phyloP scores from a whole-genome alignment of 1,140 invertebrate species.

The Drosophila mayri region DNA sequence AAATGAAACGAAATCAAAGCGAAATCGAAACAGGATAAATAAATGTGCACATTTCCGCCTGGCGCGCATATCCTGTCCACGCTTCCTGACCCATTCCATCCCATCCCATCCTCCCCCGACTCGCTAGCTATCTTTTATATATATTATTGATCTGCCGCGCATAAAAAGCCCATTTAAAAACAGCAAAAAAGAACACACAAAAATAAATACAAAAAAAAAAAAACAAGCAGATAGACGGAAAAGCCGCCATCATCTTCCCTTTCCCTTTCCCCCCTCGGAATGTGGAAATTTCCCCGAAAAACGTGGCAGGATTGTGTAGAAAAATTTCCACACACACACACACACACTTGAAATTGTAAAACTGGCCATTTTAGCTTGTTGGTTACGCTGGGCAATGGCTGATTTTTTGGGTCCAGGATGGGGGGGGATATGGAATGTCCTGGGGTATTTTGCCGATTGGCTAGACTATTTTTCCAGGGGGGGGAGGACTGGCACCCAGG shows the following conservation, averaged over 20 bases:
- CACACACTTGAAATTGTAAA: slow-evolving; percentile 72
- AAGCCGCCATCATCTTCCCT: neutral
- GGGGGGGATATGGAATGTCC: neutral
- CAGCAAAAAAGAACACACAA: slow-evolving; percentile 41
- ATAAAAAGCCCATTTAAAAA: slow-evolving; percentile 83
- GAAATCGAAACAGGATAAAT: slow-evolving; percentile 83
- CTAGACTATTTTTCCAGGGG: slow-evolving; percentile 21
- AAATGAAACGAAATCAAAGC: slow-evolving; percentile 66
- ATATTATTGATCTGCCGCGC: slow-evolving; percentile 83
- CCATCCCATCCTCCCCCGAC: slow-evolving; percentile 4
- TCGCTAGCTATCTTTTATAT: slow-evolving; percentile 61
- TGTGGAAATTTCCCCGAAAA: slow-evolving; percentile 32
- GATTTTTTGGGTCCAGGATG: neutral
- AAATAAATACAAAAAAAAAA: slow-evolving; percentile 20
- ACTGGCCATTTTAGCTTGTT: slow-evolving; percentile 79
- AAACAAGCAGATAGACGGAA: neutral
- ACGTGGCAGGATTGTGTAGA: slow-evolving; percentile 69
- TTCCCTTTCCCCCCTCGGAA: neutral
- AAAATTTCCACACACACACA: slow-evolving; percentile 50
- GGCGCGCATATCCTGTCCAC: slow-evolving; percentile 81
- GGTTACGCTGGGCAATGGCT: slow-evolving; percentile 61
- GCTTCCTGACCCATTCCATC: slow-evolving; percentile 57
- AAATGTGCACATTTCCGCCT: slow-evolving; percentile 82
- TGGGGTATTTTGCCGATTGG: slow-evolving; percentile 39
- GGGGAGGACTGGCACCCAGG: slow-evolving; percentile 5